Conservation (phyloP, 1,140 invertebrate genomes). For the Saccostrea cuccullata region DNA sequence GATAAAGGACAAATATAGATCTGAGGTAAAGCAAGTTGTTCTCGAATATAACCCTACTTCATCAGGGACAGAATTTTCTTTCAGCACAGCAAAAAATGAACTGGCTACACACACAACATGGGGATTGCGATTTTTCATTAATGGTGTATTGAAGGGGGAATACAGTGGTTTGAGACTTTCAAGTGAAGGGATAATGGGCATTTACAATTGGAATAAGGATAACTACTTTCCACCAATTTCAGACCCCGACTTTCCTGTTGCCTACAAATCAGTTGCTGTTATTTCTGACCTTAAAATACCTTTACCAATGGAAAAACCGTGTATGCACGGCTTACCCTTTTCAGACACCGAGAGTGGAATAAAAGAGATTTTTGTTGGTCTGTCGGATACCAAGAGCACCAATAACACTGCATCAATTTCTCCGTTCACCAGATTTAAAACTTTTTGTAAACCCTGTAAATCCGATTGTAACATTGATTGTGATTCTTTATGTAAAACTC, state of each 20-base stretch:
- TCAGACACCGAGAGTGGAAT: slow-evolving; percentile 49
- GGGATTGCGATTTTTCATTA: slow-evolving; percentile 38
- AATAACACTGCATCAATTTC: slow-evolving; percentile 40
- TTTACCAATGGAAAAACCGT: neutral
- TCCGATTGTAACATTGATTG: slow-evolving; percentile 40
- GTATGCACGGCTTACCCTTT: slow-evolving; percentile 52
- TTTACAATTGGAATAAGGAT: slow-evolving; percentile 49
- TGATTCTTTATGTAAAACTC: neutral
- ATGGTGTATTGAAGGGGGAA: slow-evolving; percentile 44
- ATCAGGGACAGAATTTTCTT: slow-evolving; percentile 13
- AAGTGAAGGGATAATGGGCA: neutral
- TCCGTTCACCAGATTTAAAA: neutral
- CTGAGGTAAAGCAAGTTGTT: slow-evolving; percentile 19
- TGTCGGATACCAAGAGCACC: slow-evolving; percentile 44
- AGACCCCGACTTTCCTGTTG: slow-evolving; percentile 35
- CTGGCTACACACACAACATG: slow-evolving; percentile 20
- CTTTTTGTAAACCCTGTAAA: slow-evolving; percentile 29
- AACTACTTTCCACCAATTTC: slow-evolving; percentile 38
- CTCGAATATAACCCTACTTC: slow-evolving; percentile 49
- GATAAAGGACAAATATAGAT: slow-evolving; percentile 45
- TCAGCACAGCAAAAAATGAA: slow-evolving; percentile 38
- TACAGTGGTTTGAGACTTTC: slow-evolving; percentile 33
- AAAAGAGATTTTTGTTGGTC: slow-evolving; percentile 52
- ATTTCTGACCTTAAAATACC: slow-evolving; percentile 40
- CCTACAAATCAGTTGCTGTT: slow-evolving; percentile 40